Evolutionary conservation across 2,113 vertebrate genomes (phyloP), one percentile per base, ranked within the genome.

Genomic region (Dryoscopus gambensis): DNA sequence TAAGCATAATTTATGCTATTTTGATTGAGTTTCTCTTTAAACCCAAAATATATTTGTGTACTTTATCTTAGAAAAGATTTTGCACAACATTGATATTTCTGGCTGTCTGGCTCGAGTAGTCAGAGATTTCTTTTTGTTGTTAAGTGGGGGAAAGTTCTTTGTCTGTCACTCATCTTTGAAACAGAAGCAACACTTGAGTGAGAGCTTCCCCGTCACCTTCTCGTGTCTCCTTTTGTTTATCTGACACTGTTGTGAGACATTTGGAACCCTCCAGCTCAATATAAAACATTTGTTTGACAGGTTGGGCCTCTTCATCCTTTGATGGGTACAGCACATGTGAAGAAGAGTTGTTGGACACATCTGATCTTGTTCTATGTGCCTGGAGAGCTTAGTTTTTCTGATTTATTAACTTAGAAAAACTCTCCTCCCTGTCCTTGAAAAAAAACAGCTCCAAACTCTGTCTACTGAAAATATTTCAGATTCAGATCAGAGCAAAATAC

Each of bases 241-340:
- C 91, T 97, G 96, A 98, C 91, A 97, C 96, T 8, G 68, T 94
- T 92, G 92, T 92, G 94, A 97, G 93, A 96, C 95, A 93, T 96
- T 97, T 95, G 91, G 96, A 96, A 86, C 93, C 81, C 90, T 87
- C 75, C 78, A 79, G 90, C 91, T 93, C 97, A 91, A 93, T 95
- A 97, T 88, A 97, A 97, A 97, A 97, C 96, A 98, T 98, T 98
- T 98, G 97, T 90, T 97, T 96, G 95, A 95, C 82, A 94, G 93
- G 74, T 69, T 62, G 85, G 93, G 87, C 81, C 52, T 89, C 81
- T 20, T 93, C 81, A 95, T 93, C 85, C 93, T 97, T 95, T 97
- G 94, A 97, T 93, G 90, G 86, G 73, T 87, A 75, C 46, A 85
- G 62, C 91, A 73, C 63, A 89, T 90, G 89, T 94, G 90, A 96